These are phyloP conservation scores for Willowsia nigromaculata DNA, from an alignment of 2,888 invertebrate species.

Conservation along the genomic window DNA sequence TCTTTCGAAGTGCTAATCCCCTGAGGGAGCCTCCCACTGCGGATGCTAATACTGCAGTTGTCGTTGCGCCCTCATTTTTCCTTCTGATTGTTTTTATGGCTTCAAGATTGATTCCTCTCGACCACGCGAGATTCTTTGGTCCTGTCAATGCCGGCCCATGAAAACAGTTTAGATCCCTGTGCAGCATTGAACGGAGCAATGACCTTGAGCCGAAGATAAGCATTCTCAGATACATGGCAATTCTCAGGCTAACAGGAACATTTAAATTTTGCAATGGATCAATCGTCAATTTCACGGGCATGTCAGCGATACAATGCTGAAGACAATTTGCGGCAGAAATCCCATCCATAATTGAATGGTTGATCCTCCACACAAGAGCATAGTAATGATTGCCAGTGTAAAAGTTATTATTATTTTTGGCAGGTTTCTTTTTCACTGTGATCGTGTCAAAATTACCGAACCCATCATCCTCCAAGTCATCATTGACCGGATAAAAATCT, in stretches of 20 bases:
- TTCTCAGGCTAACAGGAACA: not conserved
- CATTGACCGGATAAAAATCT: conserved; percentile 5
- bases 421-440: conserved; percentile 60
- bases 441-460: conserved; percentile 66
- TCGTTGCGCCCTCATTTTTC: conserved; percentile 61
- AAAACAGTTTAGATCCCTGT: conserved; percentile 71
- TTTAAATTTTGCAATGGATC: conserved; percentile 59
- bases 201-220: conserved; percentile 64
- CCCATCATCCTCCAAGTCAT: conserved; percentile 61
- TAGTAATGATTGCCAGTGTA: conserved; percentile 66
- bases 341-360: conserved; percentile 74
- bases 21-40: conserved; percentile 70
- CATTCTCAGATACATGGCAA: conserved; percentile 59
- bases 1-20: conserved; percentile 73
- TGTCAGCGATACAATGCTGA: conserved; percentile 67
- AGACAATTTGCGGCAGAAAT: conserved; percentile 70
- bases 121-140: conserved; percentile 71
- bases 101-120: conserved; percentile 54
- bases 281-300: conserved; percentile 56
- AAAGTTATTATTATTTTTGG: conserved; percentile 18
- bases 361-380: conserved; percentile 59
- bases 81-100: conserved; percentile 37
- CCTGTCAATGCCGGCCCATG: conserved; percentile 72
- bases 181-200: conserved; percentile 65
- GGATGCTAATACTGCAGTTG: conserved; percentile 68